Conservation (phyloP, 2,113 vertebrate species). For the Hylia prasina region DNA sequence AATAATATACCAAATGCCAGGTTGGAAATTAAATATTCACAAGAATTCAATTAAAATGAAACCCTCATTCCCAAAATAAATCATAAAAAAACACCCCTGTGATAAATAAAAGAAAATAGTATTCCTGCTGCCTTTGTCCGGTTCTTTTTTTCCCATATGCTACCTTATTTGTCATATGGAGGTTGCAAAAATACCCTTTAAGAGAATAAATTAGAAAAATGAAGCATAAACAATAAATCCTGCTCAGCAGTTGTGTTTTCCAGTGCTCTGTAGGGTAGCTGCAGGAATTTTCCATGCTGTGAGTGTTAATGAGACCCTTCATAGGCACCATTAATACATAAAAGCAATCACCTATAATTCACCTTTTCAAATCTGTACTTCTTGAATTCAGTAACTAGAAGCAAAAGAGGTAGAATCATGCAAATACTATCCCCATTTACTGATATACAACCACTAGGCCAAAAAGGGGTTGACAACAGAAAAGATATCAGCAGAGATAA, state of each 20-base stretch:
- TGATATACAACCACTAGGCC: neutral
- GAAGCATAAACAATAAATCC: constrained; percentile 61
- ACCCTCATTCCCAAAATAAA: neutral
- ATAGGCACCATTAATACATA: constrained; percentile 49
- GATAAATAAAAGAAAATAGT: constrained; percentile 24
- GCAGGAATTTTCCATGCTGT: constrained; percentile 61
- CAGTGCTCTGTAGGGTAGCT: constrained; percentile 49
- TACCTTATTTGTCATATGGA: constrained; percentile 53
- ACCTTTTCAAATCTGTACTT: constrained; percentile 31
- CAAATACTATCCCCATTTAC: neutral
- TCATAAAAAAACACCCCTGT: neutral
- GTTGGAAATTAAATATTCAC: constrained; percentile 35
- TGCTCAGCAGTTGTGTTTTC: constrained; percentile 50
- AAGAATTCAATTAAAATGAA: constrained; percentile 10
- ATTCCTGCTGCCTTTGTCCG: constrained; percentile 52
- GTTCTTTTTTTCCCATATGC: constrained; percentile 35
- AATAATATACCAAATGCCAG: neutral
- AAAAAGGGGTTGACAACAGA: neutral
- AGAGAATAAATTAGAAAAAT: constrained; percentile 60
- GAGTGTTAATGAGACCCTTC: constrained; percentile 67
- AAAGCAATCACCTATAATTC: constrained; percentile 65
- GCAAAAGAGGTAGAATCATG: constrained; percentile 13
- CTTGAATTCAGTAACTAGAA: constrained; percentile 20
- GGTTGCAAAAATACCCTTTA: constrained; percentile 36
- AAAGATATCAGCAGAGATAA: neutral